These are phyloP conservation scores for Biston betularia DNA, from an alignment of 2,888 invertebrate genomes.

Conservation along the genomic window DNA sequence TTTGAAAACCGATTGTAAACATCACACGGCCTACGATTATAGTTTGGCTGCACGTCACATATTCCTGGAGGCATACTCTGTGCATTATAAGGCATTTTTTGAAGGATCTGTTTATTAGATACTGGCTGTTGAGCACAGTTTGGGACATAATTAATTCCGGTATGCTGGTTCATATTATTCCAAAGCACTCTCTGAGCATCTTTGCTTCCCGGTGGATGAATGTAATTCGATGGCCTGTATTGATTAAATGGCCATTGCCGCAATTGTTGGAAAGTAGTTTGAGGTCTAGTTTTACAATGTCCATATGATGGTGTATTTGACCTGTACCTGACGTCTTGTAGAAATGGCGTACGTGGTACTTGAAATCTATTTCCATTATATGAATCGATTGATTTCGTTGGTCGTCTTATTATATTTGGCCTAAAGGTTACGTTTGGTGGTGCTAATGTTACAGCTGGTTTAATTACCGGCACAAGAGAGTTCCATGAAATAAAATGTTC, in stretches of 20 bases:
- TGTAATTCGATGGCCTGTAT: neutral
- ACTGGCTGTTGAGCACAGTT: neutral
- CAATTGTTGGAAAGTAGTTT: neutral
- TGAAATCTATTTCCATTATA: neutral
- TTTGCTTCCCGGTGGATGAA: neutral
- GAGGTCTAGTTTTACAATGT: neutral
- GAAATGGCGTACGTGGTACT: neutral
- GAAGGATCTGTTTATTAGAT: neutral
- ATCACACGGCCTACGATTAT: conserved; percentile 23
- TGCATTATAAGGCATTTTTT: neutral
- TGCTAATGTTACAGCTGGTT: neutral
- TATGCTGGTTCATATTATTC: neutral
- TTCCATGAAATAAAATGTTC: neutral
- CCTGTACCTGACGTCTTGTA: neutral
- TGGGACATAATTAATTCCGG: neutral
- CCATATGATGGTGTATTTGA: neutral
- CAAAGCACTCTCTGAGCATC: neutral
- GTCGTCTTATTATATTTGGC: conserved; percentile 1
- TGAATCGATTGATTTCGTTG: neutral
- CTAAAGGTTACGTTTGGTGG: neutral
- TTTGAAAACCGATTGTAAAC: neutral
- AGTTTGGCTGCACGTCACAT: conserved; percentile 2
- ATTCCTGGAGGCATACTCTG: conserved; percentile 13
- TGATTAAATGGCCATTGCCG: neutral
- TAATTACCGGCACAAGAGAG: neutral